Evolutionary conservation across 2,797 vertebrate species (phyloP).

Genomic region (Neopelma chrysocephalum): DNA sequence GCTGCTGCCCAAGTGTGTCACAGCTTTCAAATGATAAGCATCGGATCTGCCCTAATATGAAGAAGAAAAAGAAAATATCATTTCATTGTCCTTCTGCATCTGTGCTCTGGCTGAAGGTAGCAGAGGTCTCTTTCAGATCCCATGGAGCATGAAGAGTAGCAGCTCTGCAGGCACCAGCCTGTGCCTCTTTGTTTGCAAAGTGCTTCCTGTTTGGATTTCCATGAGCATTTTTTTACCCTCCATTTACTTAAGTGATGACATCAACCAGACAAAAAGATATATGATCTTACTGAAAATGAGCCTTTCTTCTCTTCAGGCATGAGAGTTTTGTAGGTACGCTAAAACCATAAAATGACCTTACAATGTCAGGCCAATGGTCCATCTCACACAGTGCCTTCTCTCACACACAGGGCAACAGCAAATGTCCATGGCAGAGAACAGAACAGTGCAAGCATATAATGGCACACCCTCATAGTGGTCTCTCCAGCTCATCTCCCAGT

Average conservation of each 20-base stretch:
- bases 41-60: neutral
- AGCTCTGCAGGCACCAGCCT: slow-evolving; percentile 35
- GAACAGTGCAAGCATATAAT: neutral
- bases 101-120: slow-evolving; percentile 2
- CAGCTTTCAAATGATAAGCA: neutral
- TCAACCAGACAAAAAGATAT: neutral
- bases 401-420: neutral
- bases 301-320: neutral
- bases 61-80: neutral
- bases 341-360: neutral
- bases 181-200: slow-evolving; percentile 36
- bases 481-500: neutral
- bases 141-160: slow-evolving; percentile 26
- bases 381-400: neutral
- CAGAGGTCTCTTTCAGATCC: slow-evolving; percentile 26
- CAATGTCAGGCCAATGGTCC: neutral
- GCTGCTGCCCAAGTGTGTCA: neutral
- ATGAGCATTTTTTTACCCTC: slow-evolving; percentile 38
- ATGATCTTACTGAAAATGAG: neutral
- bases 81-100: neutral
- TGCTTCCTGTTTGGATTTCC: slow-evolving; percentile 62
- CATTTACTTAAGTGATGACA: slow-evolving; percentile 47
- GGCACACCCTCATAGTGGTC: neutral
- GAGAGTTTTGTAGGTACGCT: neutral
- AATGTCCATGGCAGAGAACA: neutral